phyloP scores from a whole-genome alignment of 2,113 vertebrate species.

The Bungarus multicinctus region DNA sequence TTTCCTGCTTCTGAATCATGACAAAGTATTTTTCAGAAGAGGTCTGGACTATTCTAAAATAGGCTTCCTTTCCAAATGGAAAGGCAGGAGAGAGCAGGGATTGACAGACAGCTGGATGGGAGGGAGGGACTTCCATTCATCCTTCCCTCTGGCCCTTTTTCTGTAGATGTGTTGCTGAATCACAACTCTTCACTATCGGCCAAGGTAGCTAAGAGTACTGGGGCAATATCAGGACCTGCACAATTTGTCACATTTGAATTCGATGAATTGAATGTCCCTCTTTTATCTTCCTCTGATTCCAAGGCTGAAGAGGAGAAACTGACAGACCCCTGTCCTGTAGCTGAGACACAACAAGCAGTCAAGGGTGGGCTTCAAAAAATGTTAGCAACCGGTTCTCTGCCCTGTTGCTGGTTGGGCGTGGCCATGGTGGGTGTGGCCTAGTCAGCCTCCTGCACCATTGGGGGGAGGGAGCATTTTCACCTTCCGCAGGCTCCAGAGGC shows the following conservation, averaged over 20 bases:
- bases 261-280: not conserved
- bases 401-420: too few species aligned
- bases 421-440: too few species aligned
- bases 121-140: not conserved
- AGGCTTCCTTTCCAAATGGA: not conserved
- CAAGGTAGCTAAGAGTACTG: not conserved
- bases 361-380: too few species aligned
- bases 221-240: not conserved
- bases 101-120: not conserved
- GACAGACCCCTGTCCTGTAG: not conserved
- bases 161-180: not conserved
- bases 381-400: too few species aligned
- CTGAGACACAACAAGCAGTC: not conserved
- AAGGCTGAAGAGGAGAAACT: not conserved
- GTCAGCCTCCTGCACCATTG: too few species aligned
- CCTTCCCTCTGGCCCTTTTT: not conserved
- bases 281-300: not conserved
- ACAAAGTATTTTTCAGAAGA: not conserved
- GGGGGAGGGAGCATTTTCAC: too few species aligned
- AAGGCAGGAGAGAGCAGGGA: not conserved
- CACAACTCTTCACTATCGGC: not conserved
- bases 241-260: not conserved
- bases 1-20: not conserved
- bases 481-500: too few species aligned
- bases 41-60: not conserved